Percentiles rank a stretch among this genome's conserved stretches.
Conservation (phyloP, 2,888 invertebrate genomes). For the Scelioninae gen. 1 region DNA sequence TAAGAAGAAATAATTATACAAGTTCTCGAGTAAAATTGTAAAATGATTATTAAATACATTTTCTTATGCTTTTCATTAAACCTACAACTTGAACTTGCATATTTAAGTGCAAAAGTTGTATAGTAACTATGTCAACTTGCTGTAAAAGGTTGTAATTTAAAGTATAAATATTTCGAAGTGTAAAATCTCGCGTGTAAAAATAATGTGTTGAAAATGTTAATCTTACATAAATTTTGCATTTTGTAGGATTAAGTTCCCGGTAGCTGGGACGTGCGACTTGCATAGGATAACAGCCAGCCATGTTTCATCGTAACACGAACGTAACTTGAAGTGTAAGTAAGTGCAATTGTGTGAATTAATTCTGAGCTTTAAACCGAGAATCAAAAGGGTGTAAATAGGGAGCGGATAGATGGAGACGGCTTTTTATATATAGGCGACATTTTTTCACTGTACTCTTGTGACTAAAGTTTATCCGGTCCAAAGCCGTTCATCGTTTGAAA, state of each 20-base stretch:
- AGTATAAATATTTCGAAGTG: no score
- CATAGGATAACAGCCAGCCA: not conserved
- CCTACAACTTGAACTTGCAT: no score
- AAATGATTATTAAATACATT: no score
- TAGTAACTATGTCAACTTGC: no score
- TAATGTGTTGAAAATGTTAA: not conserved
- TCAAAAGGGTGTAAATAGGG: constrained; percentile 21
- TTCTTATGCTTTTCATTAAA: no score
- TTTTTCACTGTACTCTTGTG: constrained; percentile 16
- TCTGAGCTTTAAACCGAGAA: constrained; percentile 18
- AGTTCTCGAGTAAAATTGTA: no score
- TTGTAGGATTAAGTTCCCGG: not conserved
- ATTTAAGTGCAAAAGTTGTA: no score
- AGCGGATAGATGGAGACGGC: constrained; percentile 6
- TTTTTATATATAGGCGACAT: constrained; percentile 22
- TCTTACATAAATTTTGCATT: not conserved
- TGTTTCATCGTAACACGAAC: constrained; percentile 1
- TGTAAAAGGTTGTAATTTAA: no score
- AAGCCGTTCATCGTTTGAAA: constrained; percentile 49
- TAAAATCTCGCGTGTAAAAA: not conserved
- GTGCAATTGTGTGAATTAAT: constrained; percentile 26
- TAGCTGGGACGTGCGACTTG: not conserved
- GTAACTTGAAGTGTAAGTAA: constrained; percentile 12
- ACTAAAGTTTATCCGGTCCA: constrained; percentile 44
- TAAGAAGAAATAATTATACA: no score